phyloP scores from a whole-genome alignment of 2,888 invertebrate species.

The Plusia festucae region DNA sequence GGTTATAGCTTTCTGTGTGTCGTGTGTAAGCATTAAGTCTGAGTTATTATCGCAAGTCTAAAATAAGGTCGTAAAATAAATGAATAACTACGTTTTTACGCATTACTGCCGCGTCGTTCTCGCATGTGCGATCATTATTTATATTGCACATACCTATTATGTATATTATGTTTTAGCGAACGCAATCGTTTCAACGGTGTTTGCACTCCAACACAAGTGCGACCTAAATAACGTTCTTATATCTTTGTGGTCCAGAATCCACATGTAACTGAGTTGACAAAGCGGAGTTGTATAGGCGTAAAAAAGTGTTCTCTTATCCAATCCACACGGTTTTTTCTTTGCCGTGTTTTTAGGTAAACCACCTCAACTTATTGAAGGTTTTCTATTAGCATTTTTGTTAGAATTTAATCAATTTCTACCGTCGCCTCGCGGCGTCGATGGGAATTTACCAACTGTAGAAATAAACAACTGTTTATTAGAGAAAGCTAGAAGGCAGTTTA shows the following conservation, averaged over 20 bases:
- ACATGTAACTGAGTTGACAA: slow-evolving; percentile 38
- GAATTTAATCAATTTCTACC: too few relatives aligned
- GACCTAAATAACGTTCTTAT: slow-evolving; percentile 55
- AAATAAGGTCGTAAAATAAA: too few relatives aligned
- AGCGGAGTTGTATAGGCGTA: too few relatives aligned
- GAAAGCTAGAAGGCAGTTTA: neutral
- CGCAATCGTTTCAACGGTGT: slow-evolving; percentile 44
- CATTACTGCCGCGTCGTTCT: slow-evolving; percentile 3
- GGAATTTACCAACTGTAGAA: too few relatives aligned
- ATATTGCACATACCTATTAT: slow-evolving; percentile 8
- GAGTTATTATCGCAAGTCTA: neutral
- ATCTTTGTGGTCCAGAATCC: slow-evolving; percentile 30
- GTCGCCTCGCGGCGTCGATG: too few relatives aligned
- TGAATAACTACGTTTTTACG: slow-evolving; percentile 2
- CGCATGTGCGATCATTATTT: slow-evolving; percentile 18
- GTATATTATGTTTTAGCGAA: slow-evolving; percentile 38
- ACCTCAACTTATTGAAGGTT: too few relatives aligned
- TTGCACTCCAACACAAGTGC: slow-evolving; percentile 39
- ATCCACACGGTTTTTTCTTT: neutral
- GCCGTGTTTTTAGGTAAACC: too few relatives aligned
- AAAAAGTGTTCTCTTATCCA: slow-evolving; percentile 25
- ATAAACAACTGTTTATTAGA: too few relatives aligned
- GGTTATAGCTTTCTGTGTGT: neutral
- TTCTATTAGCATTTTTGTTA: too few relatives aligned
- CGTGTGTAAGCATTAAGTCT: slow-evolving; percentile 1